Conservation (phyloP, 2,888 invertebrate genomes). For the Pegoplata infirma region DNA sequence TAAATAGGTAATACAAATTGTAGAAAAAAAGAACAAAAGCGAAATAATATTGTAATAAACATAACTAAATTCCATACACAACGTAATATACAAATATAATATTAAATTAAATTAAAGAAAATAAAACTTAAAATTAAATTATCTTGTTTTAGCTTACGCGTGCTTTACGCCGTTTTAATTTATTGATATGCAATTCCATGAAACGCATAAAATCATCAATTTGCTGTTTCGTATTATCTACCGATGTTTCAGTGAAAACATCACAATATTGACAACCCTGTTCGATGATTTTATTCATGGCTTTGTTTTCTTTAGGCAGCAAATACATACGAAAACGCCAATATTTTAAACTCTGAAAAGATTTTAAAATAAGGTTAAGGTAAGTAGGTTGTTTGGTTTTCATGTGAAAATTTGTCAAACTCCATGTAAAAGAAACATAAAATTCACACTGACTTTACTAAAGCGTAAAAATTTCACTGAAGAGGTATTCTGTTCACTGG, state of each 20-base stretch:
- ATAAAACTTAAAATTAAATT: background rate
- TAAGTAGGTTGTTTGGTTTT: too few species aligned
- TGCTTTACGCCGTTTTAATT: conserved; percentile 89
- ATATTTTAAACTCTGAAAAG: conserved; percentile 86
- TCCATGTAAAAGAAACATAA: background rate
- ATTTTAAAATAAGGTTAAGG: too few species aligned
- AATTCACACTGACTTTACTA: background rate
- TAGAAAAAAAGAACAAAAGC: conserved; percentile 18
- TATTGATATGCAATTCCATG: conserved; percentile 92
- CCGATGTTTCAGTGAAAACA: conserved; percentile 82
- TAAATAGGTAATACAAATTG: conserved; percentile 24
- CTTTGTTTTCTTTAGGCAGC: conserved; percentile 88
- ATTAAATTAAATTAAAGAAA: conserved; percentile 12
- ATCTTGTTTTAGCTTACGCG: conserved; percentile 82
- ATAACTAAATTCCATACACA: conserved; percentile 28
- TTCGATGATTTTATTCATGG: conserved; percentile 88
- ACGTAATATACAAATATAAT: conserved; percentile 18
- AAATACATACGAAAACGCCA: conserved; percentile 95
- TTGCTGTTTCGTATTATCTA: conserved; percentile 81
- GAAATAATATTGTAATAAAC: conserved; percentile 38
- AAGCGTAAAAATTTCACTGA: too few species aligned
- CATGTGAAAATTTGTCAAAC: too few species aligned
- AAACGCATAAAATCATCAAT: conserved; percentile 88
- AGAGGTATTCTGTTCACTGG: too few species aligned
- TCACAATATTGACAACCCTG: conserved; percentile 87